Base-by-base conservation (phyloP, 1,140 invertebrate genomes). In the Harpegnathos saltator region DNA sequence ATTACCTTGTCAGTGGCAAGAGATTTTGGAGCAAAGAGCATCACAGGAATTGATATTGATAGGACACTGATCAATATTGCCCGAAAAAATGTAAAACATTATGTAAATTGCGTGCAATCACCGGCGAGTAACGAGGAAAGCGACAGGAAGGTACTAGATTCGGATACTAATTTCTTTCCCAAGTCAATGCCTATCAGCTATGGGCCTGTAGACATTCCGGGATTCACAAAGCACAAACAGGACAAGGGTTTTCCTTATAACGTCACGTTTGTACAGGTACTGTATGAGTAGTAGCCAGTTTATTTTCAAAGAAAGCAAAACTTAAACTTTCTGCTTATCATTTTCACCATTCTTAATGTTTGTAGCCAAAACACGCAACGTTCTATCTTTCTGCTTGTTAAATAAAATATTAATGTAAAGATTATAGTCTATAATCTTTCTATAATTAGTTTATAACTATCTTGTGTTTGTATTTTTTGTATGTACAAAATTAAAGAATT, bases 31-130 rank as follows among this genome's bases (percentile, higher is more conserved):
- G 98, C 99, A 2, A 96, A 96, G 73, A 97, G 96, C 87, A 97
- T 99, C 74, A 95, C 98, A 52, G 99, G 99, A 52, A 97, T 99
- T 61, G 99, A 99, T 92, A 99, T 99, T 90, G 99, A 99, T 95
- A 94, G 96, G 48, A 96, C 97, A 78, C 95, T 99, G 71, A 98
- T 99, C 86, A 95, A 96, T 90, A 95, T 96, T 69, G 98, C 98
- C 2, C 95, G 96, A 72, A 97, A 97, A 91, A 98, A 98, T 92
- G 95, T 98, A 58, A 95, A 96, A 77, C 96, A 98, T 94, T 98
- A 97, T 91, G 95, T 97, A 50, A 96, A 96, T 90, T 95, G 94
- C 83, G 92, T 90, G 58, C 89, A 91, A 65, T 93, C 92, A 17
- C 93, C 93, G 14, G 91, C 89, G 0, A 91, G 89, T 26, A 93